A percentile compares a stretch with the other conserved stretches of the same genome.
These are phyloP conservation scores for Coregonus suidteri DNA, from an alignment of 2,797 vertebrate genomes.

Conservation along the genomic window DNA sequence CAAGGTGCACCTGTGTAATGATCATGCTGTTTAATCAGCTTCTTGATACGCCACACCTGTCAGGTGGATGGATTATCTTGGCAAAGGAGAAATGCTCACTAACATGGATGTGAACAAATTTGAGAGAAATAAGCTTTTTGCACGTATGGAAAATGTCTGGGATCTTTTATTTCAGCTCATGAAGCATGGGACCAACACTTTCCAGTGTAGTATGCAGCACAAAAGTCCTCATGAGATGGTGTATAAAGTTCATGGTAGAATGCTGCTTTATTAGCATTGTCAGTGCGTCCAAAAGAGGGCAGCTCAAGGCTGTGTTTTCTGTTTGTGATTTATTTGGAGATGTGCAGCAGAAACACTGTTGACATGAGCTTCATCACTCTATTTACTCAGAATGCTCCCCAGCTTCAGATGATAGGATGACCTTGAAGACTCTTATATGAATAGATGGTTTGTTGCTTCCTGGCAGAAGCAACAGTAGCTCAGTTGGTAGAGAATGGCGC, in stretches of 20 bases:
- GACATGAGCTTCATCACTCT: neutral
- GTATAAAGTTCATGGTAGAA: neutral
- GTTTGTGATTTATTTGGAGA: neutral
- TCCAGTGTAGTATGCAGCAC: neutral
- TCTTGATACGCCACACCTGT: no score
- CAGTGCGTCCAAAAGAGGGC: neutral
- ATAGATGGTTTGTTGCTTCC: neutral
- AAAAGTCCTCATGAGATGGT: neutral
- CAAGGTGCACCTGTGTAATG: no score
- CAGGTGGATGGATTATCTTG: no score
- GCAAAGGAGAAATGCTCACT: no score
- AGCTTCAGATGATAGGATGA: neutral
- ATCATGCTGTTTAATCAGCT: no score
- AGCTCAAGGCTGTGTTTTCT: neutral
- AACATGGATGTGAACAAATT: no score
- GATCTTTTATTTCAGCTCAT: no score
- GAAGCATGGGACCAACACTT: no score
- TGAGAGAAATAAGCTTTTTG: no score
- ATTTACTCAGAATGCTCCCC: neutral
- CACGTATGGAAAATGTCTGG: no score
- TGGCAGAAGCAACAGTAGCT: neutral
- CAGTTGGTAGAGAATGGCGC: no score
- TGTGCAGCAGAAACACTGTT: neutral
- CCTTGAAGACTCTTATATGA: neutral
- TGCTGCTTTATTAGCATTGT: neutral